Percentiles rank a stretch among this genome's conserved stretches.
phyloP scores from a whole-genome alignment of 2,113 vertebrate genomes.

The Nothobranchius furzeri region DNA sequence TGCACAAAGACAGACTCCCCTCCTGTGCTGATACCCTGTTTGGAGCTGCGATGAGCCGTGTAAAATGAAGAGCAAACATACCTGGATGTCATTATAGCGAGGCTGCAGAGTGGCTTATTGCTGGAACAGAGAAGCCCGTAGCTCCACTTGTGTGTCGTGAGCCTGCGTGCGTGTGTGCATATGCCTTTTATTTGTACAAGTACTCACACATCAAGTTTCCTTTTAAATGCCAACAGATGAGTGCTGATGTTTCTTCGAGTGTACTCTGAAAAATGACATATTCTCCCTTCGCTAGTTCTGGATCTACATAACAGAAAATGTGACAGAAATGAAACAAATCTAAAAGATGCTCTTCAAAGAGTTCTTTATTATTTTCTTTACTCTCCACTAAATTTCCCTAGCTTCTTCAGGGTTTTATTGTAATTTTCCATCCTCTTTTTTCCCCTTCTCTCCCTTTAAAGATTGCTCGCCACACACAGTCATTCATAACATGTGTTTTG shows the following conservation, averaged over 20 bases:
- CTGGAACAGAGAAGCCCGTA: constrained; percentile 24
- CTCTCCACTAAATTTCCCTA: not conserved
- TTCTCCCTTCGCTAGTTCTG: not conserved
- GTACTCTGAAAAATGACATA: not conserved
- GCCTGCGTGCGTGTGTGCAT: constrained; percentile 21
- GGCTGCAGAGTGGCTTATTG: constrained; percentile 53
- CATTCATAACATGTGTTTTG: constrained; percentile 72
- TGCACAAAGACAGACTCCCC: not conserved
- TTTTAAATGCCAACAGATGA: constrained; percentile 4
- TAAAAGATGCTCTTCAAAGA: not conserved
- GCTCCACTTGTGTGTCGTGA: constrained; percentile 12
- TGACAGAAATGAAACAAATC: not conserved
- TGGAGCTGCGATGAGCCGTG: constrained; percentile 71
- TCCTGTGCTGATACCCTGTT: constrained; percentile 45
- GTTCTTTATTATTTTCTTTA: not conserved
- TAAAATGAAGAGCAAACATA: constrained; percentile 78
- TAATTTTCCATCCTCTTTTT: not conserved
- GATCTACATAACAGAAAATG: not conserved
- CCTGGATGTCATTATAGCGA: constrained; percentile 75
- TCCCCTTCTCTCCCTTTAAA: constrained; percentile 8
- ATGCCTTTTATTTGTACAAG: constrained; percentile 41
- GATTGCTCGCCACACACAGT: constrained; percentile 44
- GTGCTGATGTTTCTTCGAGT: not conserved
- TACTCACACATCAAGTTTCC: constrained; percentile 15
- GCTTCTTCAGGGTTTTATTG: not conserved